Percentiles rank a stretch among this genome's conserved stretches.
Conservation (phyloP, 2,797 vertebrate species). For the Artibeus jamaicensis region DNA sequence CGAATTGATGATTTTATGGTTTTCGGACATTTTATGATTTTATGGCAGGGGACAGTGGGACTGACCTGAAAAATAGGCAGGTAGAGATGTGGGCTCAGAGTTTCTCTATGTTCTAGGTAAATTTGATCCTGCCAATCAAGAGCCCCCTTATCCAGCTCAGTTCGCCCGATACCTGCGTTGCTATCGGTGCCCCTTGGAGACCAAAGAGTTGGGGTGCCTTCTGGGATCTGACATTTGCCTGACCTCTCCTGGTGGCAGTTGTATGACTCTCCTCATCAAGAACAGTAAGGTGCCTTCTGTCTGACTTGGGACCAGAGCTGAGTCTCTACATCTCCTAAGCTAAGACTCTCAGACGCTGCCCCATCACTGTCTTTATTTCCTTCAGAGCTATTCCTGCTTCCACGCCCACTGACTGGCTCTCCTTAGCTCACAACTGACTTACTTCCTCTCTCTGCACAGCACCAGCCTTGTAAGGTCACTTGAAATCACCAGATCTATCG, state of each 20-base stretch:
- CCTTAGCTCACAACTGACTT: background rate
- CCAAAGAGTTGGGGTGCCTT: constrained; percentile 60
- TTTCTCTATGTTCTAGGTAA: constrained; percentile 40
- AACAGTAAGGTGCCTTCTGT: constrained; percentile 42
- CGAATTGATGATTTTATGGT: background rate
- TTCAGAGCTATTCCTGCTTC: background rate
- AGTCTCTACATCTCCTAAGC: background rate
- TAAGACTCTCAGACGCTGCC: background rate
- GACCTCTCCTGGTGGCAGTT: background rate
- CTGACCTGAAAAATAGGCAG: background rate
- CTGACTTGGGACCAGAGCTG: background rate
- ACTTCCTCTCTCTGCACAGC: background rate
- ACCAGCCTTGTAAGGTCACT: background rate
- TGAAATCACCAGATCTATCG: background rate
- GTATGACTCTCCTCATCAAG: constrained; percentile 52
- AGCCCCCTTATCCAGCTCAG: no score
- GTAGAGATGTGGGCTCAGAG: background rate
- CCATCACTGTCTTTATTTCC: background rate
- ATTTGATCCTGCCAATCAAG: background rate
- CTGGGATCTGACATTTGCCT: constrained; percentile 63
- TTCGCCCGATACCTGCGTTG: constrained; percentile 31
- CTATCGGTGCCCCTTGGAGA: constrained; percentile 64
- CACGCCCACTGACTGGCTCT: background rate
- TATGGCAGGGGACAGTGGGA: background rate
- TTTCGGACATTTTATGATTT: constrained; percentile 22